These are phyloP conservation scores for Cephonodes hylas DNA, from an alignment of 2,888 invertebrate genomes.

Conservation along the genomic window DNA sequence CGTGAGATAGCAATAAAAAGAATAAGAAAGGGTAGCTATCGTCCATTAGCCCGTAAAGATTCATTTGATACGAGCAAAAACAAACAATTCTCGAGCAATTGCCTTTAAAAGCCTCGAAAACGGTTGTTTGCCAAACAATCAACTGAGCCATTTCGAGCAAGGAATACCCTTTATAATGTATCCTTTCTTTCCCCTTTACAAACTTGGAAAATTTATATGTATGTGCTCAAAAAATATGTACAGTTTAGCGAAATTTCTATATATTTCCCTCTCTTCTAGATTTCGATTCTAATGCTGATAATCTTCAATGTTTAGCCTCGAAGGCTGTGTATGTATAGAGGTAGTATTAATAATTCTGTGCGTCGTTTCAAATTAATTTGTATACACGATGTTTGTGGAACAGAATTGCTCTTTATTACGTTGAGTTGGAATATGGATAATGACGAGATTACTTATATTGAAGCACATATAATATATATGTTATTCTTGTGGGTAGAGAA, in stretches of 20 bases:
- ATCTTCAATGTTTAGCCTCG: constrained; percentile 51
- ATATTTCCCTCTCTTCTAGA: constrained; percentile 48
- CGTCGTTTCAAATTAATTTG: too few species aligned
- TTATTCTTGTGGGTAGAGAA: not conserved
- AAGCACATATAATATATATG: too few species aligned
- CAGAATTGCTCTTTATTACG: too few species aligned
- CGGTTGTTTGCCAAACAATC: constrained; percentile 4
- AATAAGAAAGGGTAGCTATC: not conserved
- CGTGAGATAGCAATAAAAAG: not conserved
- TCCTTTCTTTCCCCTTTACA: not conserved
- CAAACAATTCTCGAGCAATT: not conserved
- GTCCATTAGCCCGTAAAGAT: constrained; percentile 10
- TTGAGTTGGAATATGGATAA: too few species aligned
- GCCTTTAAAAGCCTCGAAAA: not conserved
- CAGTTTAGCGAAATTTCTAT: constrained; percentile 50
- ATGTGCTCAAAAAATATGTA: constrained; percentile 67
- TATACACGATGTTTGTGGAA: too few species aligned
- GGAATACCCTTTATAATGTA: not conserved
- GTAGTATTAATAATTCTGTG: constrained; percentile 27
- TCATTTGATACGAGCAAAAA: not conserved
- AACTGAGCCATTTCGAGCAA: not conserved
- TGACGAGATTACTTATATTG: too few species aligned
- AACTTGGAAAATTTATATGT: not conserved
- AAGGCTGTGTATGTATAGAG: constrained; percentile 62
- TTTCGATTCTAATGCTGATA: constrained; percentile 48